A percentile compares a stretch with the other conserved stretches of the same genome.
These are phyloP conservation scores for Gonatopus flavifemur DNA, from an alignment of 1,140 invertebrate genomes.

Conservation along the genomic window DNA sequence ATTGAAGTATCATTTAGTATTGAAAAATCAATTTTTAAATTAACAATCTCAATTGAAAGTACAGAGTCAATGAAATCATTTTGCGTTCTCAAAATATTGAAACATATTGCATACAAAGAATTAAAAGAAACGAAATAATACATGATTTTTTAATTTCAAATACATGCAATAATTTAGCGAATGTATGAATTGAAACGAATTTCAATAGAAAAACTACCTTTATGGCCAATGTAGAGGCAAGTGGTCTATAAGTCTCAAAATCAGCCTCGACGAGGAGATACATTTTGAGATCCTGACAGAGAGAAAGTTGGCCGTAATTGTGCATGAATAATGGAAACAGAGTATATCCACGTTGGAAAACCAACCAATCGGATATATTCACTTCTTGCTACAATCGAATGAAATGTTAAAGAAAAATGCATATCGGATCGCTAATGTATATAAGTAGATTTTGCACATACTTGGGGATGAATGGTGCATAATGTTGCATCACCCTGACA, in stretches of 20 bases:
- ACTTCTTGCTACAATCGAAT: constrained; percentile 49
- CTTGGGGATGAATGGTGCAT: constrained; percentile 59
- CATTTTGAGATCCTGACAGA: constrained; percentile 42
- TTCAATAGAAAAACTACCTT: constrained; percentile 39
- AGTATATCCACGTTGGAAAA: constrained; percentile 54
- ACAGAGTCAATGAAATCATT: too few species aligned
- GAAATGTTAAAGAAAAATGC: constrained; percentile 12
- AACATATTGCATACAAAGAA: too few species aligned
- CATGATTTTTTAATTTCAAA: too few species aligned
- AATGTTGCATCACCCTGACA: constrained; percentile 55
- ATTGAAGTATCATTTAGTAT: too few species aligned
- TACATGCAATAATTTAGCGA: too few species aligned
- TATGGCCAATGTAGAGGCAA: constrained; percentile 35
- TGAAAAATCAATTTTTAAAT: too few species aligned
- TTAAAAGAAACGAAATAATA: too few species aligned
- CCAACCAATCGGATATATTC: constrained; percentile 59
- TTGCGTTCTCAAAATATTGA: too few species aligned
- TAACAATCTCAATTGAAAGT: too few species aligned
- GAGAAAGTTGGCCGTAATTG: constrained; percentile 30
- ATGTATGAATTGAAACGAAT: too few species aligned
- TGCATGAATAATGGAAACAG: constrained; percentile 57
- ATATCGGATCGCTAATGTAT: constrained; percentile 16
- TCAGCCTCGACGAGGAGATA: constrained; percentile 59
- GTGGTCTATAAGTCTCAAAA: constrained; percentile 41
- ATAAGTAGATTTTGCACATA: constrained; percentile 38